Base-by-base conservation (phyloP, 2,888 invertebrate species). In the Ormyrus labotus region DNA sequence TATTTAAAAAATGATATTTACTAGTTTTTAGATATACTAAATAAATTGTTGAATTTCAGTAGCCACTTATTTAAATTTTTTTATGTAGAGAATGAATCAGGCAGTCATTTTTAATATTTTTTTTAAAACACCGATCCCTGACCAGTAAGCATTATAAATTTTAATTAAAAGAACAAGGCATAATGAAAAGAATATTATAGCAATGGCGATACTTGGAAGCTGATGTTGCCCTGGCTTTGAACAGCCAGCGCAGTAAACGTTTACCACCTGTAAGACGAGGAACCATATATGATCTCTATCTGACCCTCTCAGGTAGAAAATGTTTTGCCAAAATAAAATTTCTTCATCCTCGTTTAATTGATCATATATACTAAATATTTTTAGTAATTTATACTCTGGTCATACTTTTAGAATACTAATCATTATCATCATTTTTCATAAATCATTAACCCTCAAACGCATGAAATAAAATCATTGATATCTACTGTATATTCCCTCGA, bases 231-330 rank as follows among this genome's bases (percentile, higher is more conserved):
- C 92, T 93, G 90, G 93, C 93, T 91, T 92, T 96, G 93, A 94
- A 94, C 91, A 94, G 95, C 90, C 92, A 93, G 91, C 94, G 95
- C 91, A 94, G 95, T 91, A 96, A 96, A 93, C 93, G 94, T 91
- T 94, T 96, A 90, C 96, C 96, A 89, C 94, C 96, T 85, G 93
- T 96, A 91, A 95, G 95, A 93, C 93, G 96, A 91, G 96, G 96
- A 91, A 95, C 95, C 92, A 93, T 94, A 91, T 94, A 95, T 92
- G 96, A 96, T 92, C 95, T 96, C 90, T 96, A 96, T 93, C 94
- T 96, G 92, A 96, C 95, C 92, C 95, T 95, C 92, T 96, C 96
- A 96, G 96, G 96, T 96, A 93, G 93, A 94, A 89, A 87, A 78
- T 83, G 84, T 83, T 86, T 88, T 85, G 82, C 86, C 85, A 84